Base-by-base conservation (phyloP, 2,797 vertebrate genomes). In the Typhlichthys eigenmanni region DNA sequence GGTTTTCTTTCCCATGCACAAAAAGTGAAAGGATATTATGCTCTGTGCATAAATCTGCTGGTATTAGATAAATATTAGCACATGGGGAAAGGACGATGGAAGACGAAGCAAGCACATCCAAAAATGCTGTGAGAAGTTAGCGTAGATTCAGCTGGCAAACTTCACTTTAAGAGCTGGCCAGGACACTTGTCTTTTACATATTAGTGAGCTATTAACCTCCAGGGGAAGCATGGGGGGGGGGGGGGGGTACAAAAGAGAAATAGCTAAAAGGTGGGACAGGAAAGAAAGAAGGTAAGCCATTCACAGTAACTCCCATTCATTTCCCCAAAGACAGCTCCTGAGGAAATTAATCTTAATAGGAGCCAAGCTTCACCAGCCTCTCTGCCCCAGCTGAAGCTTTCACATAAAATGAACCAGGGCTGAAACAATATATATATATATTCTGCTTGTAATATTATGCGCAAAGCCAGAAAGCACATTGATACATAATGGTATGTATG, bases 341-440 rank as follows among this genome's bases (percentile, higher is more conserved):
- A 64, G 64, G 71, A 87, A 87, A 87, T 84, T 80, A 85, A 85
- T 87, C 76, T 78, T 75, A 81, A 90, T 74, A 79, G 68, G 58
- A 64, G 62, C 63, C 71, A 54, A 67, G 63, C 59, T 64, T 74
- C 71, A 69, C 70, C 72, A 81, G 76, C 60, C 65, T 59, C 74
- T 19, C 60, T 12, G 60, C 63, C 69, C 13, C 46, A 73, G 71
- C 71, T 68, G 76, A 75, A 80, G 55, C 69, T 86, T 88, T 78
- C 72, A 73, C 76, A 77, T 82, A 87, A 54, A 86, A 71, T 48
- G 0, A 47, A 8, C 12, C 51, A 32, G 62, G 71, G 49, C 66
- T n/a, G 7, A 74, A 66, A 70, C 57, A 75, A 65, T 68, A 66
- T 17, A 17, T 17, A 17, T 47, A 78, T 68, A 75, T 77, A 81